Evolutionary conservation across 2,797 vertebrate species (phyloP).

Genomic region (Sciurus vulgaris): DNA sequence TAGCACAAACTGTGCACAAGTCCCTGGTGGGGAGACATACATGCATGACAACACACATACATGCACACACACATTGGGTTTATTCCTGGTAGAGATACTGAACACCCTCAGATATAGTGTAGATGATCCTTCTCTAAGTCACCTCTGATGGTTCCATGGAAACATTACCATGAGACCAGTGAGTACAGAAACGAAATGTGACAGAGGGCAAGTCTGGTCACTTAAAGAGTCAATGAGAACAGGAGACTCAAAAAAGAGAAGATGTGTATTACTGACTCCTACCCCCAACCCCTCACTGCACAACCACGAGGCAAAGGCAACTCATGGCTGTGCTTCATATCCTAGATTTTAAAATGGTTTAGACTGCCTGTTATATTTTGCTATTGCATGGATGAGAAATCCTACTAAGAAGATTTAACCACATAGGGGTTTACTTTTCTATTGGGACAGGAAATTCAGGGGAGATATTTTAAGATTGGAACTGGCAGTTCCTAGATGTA

Average conservation of each 20-base stretch:
- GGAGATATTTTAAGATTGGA: not conserved
- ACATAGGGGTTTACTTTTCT: not conserved
- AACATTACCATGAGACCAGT: not conserved
- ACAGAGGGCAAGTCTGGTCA: not conserved
- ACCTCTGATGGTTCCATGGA: not conserved
- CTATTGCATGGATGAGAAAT: not conserved
- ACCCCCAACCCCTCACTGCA: not conserved
- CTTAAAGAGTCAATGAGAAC: not conserved
- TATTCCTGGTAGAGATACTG: not conserved
- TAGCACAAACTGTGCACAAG: not conserved
- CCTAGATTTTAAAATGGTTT: not conserved
- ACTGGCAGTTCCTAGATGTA: not conserved
- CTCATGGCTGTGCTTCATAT: not conserved
- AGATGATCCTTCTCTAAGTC: not conserved
- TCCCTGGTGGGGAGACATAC: not conserved
- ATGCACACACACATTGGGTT: not conserved
- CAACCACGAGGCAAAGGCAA: not conserved
- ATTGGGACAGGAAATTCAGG: not conserved
- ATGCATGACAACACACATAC: too few species aligned
- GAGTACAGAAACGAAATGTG: not conserved
- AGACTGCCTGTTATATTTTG: not conserved
- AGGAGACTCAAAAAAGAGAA: not conserved
- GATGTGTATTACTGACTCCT: not conserved
- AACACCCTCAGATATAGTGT: not conserved
- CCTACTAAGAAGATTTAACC: not conserved